phyloP scores from a whole-genome alignment of 2,888 invertebrate species.

The Aphodius sticticus region DNA sequence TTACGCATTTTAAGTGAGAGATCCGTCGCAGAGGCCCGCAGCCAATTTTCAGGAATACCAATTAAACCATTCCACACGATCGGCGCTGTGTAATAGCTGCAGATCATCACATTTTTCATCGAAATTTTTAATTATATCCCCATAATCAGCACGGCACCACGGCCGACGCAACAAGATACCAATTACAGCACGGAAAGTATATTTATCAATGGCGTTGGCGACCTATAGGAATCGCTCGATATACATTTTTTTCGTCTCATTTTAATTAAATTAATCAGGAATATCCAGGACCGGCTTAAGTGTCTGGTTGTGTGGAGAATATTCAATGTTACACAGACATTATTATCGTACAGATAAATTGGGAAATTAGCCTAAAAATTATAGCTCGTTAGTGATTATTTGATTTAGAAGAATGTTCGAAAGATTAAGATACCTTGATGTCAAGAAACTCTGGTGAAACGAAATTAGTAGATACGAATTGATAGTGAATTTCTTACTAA shows the following conservation, averaged over 20 bases:
- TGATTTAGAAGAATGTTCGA: too few relatives aligned
- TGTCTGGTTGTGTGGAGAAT: too few relatives aligned
- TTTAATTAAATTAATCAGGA: slow-evolving; percentile 32
- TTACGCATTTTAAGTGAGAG: background rate
- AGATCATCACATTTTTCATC: background rate
- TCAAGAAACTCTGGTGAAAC: too few relatives aligned
- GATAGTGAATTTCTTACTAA: too few relatives aligned
- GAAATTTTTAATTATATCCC: background rate
- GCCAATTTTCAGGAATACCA: slow-evolving; percentile 4
- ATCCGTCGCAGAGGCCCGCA: background rate
- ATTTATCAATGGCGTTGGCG: slow-evolving; percentile 31
- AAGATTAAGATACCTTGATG: too few relatives aligned
- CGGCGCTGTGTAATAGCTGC: background rate
- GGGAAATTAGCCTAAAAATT: too few relatives aligned
- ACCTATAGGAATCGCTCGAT: slow-evolving; percentile 18
- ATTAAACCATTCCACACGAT: slow-evolving; percentile 4
- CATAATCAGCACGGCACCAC: background rate
- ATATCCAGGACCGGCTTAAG: background rate
- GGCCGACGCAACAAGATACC: slow-evolving; percentile 30
- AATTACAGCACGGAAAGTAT: slow-evolving; percentile 28
- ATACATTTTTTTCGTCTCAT: slow-evolving; percentile 12
- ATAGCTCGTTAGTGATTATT: too few relatives aligned
- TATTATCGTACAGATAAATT: too few relatives aligned
- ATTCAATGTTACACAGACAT: too few relatives aligned
- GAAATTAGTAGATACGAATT: too few relatives aligned